These are phyloP conservation scores for Numenius arquata DNA, from an alignment of 2,113 vertebrate species.

Conservation along the genomic window DNA sequence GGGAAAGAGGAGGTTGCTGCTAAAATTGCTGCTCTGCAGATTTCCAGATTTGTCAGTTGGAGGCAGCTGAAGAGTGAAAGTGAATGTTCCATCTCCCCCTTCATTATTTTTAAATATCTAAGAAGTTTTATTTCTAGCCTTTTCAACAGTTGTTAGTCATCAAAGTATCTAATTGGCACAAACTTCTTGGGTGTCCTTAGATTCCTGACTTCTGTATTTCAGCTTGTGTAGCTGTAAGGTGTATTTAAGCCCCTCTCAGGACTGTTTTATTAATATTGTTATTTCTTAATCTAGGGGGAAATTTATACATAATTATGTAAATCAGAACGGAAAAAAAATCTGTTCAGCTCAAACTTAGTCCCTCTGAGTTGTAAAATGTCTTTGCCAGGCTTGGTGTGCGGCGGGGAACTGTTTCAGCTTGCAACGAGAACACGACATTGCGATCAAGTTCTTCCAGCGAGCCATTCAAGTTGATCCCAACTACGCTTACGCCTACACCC, in stretches of 20 bases:
- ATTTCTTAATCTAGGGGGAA: background rate
- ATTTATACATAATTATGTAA: background rate
- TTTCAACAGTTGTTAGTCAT: background rate
- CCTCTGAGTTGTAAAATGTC: background rate
- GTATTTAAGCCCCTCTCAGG: background rate
- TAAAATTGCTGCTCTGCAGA: background rate
- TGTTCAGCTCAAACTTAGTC: background rate
- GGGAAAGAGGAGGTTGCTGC: background rate
- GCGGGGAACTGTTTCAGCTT: slow-evolving; percentile 99
- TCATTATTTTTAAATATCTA: background rate
- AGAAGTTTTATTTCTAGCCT: background rate
- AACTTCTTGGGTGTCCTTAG: background rate
- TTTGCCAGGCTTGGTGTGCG: slow-evolving; percentile 92
- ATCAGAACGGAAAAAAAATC: background rate
- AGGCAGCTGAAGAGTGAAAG: background rate
- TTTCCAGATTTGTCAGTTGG: background rate
- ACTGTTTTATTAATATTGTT: background rate
- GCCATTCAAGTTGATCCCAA: slow-evolving; percentile 98
- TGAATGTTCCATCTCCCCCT: background rate
- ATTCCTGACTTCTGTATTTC: background rate
- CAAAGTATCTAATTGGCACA: background rate
- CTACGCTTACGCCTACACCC: slow-evolving; percentile 96
- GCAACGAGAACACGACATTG: slow-evolving; percentile 96
- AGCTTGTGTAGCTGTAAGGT: background rate
- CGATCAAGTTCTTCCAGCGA: slow-evolving; percentile 98